Base-by-base conservation (phyloP, 2,113 vertebrate genomes). In the Oncorhynchus masou region DNA sequence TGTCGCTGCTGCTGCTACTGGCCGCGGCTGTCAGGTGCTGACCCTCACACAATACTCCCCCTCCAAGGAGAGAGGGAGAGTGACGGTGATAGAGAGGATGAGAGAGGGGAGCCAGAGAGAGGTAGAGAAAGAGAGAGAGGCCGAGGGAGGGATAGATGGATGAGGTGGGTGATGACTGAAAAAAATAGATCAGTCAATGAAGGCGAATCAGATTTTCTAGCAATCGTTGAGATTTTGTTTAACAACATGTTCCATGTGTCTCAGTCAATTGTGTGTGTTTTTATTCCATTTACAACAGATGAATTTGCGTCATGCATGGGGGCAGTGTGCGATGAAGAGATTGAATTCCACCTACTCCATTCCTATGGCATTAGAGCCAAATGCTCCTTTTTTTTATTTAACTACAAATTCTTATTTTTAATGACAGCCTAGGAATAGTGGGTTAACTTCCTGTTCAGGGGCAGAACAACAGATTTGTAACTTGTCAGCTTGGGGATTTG, bases 1-100 rank as follows among this genome's bases (percentile, higher is more conserved):
- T 87, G 89, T 79, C 78, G 86, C 67, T 79, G 79, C 67, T 11
- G 75, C 88, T 78, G 75, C 73, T 78, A 73, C 60, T 78, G 83
- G 84, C 79, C 83, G 48, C 0, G 76, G 78, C 16, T 25, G 79
- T 51, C 75, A 81, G 82, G 81, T 89, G 85, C 75, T 74, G 77
- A 85, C 79, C 85, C 74, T 70, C 79, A 83, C 76, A 83, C 70
- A 78, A 71, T 75, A 74, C 73, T 74, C 80, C 76, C 85, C 85
- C 82, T 83, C 48, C 29, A 34, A 1, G 25, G 16, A 39, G n/a
- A 8, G 22, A 7, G 34, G 73, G 39, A 45, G 39, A 12, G 39
- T 45, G 39, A 11, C 39, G 2, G 39, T 45, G 39, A 45, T 2
- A 48, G 73, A 15, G 29, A 64, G n/a, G 45, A 27, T 22, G 39